A percentile compares a stretch with the other conserved stretches of the same genome.
Evolutionary conservation across 2,888 invertebrate genomes (phyloP).

Genomic region (Scaptomyza caliginosa): DNA sequence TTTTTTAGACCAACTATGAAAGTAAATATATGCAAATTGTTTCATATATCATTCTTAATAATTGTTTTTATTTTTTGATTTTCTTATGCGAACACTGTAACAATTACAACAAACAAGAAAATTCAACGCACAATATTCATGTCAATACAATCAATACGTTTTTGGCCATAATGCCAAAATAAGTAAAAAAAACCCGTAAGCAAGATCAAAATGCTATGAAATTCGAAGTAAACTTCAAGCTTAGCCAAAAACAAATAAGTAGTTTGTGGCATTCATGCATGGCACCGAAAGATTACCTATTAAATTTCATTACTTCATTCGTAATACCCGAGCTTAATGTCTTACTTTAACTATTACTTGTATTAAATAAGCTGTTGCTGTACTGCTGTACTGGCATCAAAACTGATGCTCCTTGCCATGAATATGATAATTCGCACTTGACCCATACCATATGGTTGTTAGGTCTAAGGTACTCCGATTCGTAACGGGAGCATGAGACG

Average conservation of each 20-base stretch:
- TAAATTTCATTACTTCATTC: background rate
- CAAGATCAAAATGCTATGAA: background rate
- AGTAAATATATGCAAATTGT: background rate
- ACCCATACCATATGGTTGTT: constrained; percentile 3
- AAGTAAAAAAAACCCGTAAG: background rate
- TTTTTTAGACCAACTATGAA: background rate
- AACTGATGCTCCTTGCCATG: background rate
- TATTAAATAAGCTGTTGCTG: constrained; percentile 5
- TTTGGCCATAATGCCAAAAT: background rate
- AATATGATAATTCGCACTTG: background rate
- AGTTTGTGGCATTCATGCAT: background rate
- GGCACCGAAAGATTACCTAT: background rate
- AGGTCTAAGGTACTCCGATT: constrained; percentile 41
- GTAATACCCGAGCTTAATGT: background rate
- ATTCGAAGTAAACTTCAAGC: background rate
- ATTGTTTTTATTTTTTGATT: too few relatives aligned
- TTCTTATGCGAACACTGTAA: background rate
- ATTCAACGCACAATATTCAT: background rate
- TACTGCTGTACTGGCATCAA: background rate
- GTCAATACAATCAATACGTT: too few relatives aligned
- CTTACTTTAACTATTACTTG: background rate
- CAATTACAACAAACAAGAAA: background rate
- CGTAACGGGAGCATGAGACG: constrained; percentile 21
- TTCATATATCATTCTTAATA: background rate
- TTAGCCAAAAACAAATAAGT: background rate